Base-by-base conservation (phyloP, 2,113 vertebrate species). In the Eonycteris spelaea region DNA sequence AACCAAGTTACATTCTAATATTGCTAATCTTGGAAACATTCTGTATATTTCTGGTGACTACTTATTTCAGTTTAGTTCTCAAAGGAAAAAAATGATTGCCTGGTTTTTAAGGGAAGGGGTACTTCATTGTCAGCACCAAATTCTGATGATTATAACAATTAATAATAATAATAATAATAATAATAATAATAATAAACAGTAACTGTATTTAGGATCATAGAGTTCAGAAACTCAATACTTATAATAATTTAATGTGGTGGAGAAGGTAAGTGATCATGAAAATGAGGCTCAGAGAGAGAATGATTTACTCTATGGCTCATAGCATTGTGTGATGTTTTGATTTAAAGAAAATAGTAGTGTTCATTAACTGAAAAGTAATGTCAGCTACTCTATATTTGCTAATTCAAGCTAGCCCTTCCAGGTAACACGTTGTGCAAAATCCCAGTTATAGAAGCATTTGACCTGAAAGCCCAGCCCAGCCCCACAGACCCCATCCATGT, bases 1-100 rank as follows among this genome's bases (percentile, higher is more conserved):
- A 48, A 70, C 83, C 55, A 89, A 89, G 86, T 74, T 86, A 61
- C 45, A 70, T 89, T 97, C 90, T 82, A 38, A 91, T n/a, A n/a
- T n/a, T 85, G 80, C 85, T 91, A 74, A 43, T 84, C 78, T 89
- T 78, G 68, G 78, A 95, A 59, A 35, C 9, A 21, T 55, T 68
- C 86, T 86, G 79, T n/a, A 33, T 80, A 86, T 93, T 93, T 87
- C 79, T 79, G 33, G 86, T 90, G 84, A 94, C 79, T 75, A 79
- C 90, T 84, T 94, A 93, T 95, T 94, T 93, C 18, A 55, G 26
- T 59, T 96, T 83, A 95, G 74, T 92, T 89, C 83, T 86, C 63
- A 70, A 38, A 71, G 45, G 75, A 22, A 73, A 90, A 84, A 89
- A 74, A 59, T 3, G 26, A 14, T 18, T 5, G 43, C 57, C 63